These are phyloP conservation scores for Temnothorax nylanderi DNA, from an alignment of 1,140 invertebrate genomes.

Conservation along the genomic window DNA sequence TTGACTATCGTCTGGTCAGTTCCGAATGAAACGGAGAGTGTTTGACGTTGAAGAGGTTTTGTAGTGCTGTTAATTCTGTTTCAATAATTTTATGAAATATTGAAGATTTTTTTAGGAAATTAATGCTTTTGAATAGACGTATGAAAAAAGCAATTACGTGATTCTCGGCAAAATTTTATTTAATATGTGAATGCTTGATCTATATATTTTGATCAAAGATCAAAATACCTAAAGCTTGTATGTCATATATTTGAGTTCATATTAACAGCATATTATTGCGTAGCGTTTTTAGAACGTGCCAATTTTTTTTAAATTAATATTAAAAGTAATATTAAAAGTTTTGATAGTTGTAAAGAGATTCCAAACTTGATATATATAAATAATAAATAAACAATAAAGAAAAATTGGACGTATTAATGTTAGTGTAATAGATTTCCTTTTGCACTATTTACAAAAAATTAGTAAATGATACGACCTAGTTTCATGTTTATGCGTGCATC, in stretches of 20 bases:
- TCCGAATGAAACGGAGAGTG: constrained; percentile 34
- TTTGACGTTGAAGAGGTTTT: not conserved
- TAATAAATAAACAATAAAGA: not conserved
- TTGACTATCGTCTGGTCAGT: constrained; percentile 68
- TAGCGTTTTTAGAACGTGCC: not conserved
- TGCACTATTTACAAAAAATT: not conserved
- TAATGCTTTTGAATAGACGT: not conserved
- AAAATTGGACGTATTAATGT: not conserved
- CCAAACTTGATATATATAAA: not conserved
- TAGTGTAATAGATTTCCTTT: not conserved
- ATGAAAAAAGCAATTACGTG: not conserved
- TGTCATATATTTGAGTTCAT: not conserved
- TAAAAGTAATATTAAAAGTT: not conserved
- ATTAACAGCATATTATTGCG: not conserved
- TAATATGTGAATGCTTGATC: not conserved
- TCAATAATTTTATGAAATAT: not conserved
- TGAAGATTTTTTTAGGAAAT: not conserved
- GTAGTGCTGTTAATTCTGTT: not conserved
- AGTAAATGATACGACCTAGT: not conserved
- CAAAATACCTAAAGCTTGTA: not conserved
- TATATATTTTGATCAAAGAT: not conserved
- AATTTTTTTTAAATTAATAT: not conserved
- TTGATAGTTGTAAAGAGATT: too few species aligned
- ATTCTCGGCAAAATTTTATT: not conserved
- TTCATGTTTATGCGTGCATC: not conserved